A percentile compares a stretch with the other conserved stretches of the same genome.
phyloP scores from a whole-genome alignment of 2,113 vertebrate genomes.

The Percina caprodes region DNA sequence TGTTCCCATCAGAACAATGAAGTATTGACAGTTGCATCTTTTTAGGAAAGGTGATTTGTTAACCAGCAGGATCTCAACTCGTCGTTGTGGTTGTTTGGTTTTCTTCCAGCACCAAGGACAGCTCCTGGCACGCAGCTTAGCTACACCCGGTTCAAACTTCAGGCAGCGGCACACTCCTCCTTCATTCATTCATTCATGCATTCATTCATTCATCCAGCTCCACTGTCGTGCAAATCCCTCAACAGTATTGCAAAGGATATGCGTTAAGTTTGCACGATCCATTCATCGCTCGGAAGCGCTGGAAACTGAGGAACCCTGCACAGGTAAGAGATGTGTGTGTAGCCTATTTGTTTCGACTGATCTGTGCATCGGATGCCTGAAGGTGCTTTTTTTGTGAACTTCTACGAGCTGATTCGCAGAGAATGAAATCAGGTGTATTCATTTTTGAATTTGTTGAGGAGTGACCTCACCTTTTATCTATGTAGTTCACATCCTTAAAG shows the following conservation, averaged over 20 bases:
- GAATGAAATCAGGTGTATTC: not conserved
- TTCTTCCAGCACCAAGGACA: slow-evolving; percentile 81
- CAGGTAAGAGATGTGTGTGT: slow-evolving; percentile 68
- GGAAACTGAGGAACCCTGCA: slow-evolving; percentile 41
- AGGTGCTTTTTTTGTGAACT: slow-evolving; percentile 34
- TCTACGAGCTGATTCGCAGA: not conserved
- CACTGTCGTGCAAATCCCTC: slow-evolving; percentile 8
- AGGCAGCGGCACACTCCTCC: slow-evolving; percentile 25
- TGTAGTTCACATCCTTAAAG: not conserved
- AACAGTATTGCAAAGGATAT: slow-evolving; percentile 50
- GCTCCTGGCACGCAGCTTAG: slow-evolving; percentile 64
- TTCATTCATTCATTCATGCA: slow-evolving; percentile 3
- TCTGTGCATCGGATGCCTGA: not conserved
- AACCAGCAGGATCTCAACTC: slow-evolving; percentile 41
- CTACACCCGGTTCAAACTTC: slow-evolving; percentile 69
- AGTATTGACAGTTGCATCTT: slow-evolving; percentile 28
- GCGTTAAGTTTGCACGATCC: slow-evolving; percentile 14
- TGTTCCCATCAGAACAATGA: not conserved
- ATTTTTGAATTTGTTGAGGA: not conserved
- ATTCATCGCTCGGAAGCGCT: slow-evolving; percentile 44
- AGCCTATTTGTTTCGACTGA: not conserved
- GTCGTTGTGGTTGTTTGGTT: not conserved
- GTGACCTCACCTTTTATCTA: not conserved
- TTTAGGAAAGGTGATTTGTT: slow-evolving; percentile 46
- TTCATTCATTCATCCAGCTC: slow-evolving; percentile 19